Conservation (phyloP, 2,113 vertebrate species). For the Lota lota region DNA sequence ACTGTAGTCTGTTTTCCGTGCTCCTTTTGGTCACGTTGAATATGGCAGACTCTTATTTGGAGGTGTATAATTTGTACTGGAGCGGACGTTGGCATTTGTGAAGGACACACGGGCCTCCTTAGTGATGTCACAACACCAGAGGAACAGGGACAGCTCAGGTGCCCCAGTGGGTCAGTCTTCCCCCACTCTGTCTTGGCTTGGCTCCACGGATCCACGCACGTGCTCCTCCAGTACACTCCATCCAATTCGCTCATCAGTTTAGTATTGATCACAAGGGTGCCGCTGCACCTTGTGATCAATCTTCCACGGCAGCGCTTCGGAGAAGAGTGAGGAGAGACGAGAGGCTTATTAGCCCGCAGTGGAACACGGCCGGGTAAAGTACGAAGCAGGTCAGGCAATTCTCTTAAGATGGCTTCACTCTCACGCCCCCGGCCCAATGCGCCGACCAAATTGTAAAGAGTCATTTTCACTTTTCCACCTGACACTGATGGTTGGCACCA, state of each 20-base stretch:
- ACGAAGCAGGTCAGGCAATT: conserved; percentile 36
- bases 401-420: conserved; percentile 21
- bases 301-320: conserved; percentile 2
- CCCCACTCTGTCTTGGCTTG: conserved; percentile 4
- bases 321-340: conserved; percentile 19
- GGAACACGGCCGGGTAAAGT: conserved; percentile 30
- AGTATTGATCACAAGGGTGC: conserved; percentile 21
- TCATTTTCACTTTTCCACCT: conserved; percentile 2
- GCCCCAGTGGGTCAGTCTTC: not conserved
- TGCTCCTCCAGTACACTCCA: conserved; percentile 33
- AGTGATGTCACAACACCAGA: too few relatives aligned
- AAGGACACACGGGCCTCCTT: too few relatives aligned
- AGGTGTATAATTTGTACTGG: too few relatives aligned
- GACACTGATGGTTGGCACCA: conserved; percentile 12
- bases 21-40: too few relatives aligned
- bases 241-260: conserved; percentile 41
- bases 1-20: too few relatives aligned
- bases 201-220: conserved; percentile 15
- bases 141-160: too few relatives aligned
- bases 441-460: conserved; percentile 4
- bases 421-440: not conserved
- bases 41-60: too few relatives aligned
- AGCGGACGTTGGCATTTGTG: too few relatives aligned
- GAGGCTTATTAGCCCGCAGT: conserved; percentile 39
- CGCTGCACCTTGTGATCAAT: not conserved